Conservation (phyloP, 2,888 invertebrate species). For the Megalurothrips usitatus region DNA sequence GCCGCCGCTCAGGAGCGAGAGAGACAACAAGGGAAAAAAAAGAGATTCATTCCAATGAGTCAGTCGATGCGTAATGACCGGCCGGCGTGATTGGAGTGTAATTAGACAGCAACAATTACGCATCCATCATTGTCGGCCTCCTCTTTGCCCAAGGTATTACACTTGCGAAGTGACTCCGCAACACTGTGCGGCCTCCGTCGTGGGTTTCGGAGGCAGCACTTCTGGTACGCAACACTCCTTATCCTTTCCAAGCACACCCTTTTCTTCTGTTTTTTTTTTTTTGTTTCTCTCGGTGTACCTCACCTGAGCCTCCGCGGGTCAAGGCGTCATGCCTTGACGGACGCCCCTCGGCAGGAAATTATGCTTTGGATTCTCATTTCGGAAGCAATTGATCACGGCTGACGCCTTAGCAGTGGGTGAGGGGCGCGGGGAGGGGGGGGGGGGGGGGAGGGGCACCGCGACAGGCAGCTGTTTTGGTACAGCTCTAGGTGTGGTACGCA, state of each 20-base stretch:
- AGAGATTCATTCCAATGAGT: too few species aligned
- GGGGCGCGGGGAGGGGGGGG: not conserved
- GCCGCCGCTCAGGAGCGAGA: not conserved
- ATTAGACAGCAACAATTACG: not conserved
- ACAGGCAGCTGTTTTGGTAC: too few species aligned
- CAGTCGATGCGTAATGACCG: not conserved
- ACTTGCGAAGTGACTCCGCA: too few species aligned
- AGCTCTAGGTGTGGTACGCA: too few species aligned
- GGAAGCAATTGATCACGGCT: slow-evolving; percentile 21
- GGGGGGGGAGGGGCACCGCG: not conserved
- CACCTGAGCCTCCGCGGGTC: not conserved
- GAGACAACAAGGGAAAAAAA: too few species aligned
- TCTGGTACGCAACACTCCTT: not conserved
- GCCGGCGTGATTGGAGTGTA: not conserved
- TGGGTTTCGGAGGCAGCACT: not conserved
- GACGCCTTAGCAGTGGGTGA: not conserved
- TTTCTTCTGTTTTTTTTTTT: not conserved
- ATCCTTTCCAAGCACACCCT: too few species aligned
- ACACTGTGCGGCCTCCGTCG: too few species aligned
- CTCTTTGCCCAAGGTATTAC: too few species aligned
- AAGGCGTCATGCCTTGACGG: slow-evolving; percentile 12
- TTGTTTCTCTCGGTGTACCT: not conserved
- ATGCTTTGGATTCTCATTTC: slow-evolving; percentile 23
- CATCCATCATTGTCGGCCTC: not conserved
- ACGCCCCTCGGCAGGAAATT: slow-evolving; percentile 15